Evolutionary conservation across 1,140 invertebrate species (phyloP).

Genomic region (Nomia melanderi): DNA sequence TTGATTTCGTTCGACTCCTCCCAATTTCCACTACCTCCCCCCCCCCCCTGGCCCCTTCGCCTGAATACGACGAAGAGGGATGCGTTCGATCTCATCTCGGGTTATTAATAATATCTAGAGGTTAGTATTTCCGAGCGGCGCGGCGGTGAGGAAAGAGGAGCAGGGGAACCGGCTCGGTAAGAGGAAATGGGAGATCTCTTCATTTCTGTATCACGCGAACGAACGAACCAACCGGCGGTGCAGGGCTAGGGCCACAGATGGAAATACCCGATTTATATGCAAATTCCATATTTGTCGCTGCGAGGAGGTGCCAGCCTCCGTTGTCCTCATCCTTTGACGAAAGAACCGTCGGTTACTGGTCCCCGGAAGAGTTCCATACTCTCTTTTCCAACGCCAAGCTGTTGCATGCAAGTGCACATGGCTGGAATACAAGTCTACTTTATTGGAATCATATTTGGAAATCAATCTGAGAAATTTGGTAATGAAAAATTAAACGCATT

Average conservation of each 20-base stretch:
- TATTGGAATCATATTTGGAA: neutral
- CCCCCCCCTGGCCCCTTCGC: too few relatives aligned
- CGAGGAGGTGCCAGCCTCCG: conserved; percentile 59
- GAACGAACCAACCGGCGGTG: conserved; percentile 64
- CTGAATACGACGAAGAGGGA: conserved; percentile 61
- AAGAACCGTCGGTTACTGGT: conserved; percentile 46
- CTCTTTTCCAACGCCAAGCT: neutral
- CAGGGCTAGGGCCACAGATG: conserved; percentile 82
- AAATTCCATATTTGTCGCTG: conserved; percentile 87
- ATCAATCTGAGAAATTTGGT: neutral
- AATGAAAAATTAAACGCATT: too few relatives aligned
- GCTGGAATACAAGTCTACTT: neutral
- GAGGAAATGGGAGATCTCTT: conserved; percentile 76
- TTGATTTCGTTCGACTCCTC: conserved; percentile 75
- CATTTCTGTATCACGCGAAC: conserved; percentile 80
- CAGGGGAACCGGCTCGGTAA: conserved; percentile 34
- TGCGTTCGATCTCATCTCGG: conserved; percentile 78
- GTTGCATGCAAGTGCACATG: neutral
- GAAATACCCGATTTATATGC: conserved; percentile 87
- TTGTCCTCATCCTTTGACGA: conserved; percentile 40
- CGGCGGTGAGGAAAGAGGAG: conserved; percentile 33
- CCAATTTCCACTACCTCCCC: conserved; percentile 54
- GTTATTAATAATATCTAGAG: conserved; percentile 81
- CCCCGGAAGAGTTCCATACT: conserved; percentile 2
- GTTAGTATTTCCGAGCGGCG: conserved; percentile 77